Conservation (phyloP, 2,888 invertebrate genomes). For the Drosophila hawaiiensis region DNA sequence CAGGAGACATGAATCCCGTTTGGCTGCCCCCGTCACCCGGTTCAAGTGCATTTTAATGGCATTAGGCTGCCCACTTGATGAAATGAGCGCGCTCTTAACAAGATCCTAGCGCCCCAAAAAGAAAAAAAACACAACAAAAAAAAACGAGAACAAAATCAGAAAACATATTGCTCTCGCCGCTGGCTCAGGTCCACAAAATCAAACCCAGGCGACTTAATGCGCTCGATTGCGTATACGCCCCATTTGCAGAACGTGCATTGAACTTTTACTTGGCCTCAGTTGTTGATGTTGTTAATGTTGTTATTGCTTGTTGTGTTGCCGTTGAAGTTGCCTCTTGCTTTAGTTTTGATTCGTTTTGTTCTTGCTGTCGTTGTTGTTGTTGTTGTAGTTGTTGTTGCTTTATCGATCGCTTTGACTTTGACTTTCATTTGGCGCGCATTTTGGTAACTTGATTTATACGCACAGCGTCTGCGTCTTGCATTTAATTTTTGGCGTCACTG, state of each 20-base stretch:
- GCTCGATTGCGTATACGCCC: slow-evolving; percentile 80
- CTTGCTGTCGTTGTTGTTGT: slow-evolving; percentile 1
- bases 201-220: slow-evolving; percentile 62
- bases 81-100: slow-evolving; percentile 80
- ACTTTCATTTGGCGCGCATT: slow-evolving; percentile 68
- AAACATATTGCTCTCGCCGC: slow-evolving; percentile 44
- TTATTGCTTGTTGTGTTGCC: slow-evolving; percentile 22
- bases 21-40: slow-evolving; percentile 9
- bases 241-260: slow-evolving; percentile 79
- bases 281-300: slow-evolving; percentile 27
- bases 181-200: slow-evolving; percentile 25
- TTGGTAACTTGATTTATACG: slow-evolving; percentile 64
- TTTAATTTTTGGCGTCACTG: slow-evolving; percentile 79
- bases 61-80: slow-evolving; percentile 78
- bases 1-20: slow-evolving; percentile 33
- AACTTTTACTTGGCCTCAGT: slow-evolving; percentile 65
- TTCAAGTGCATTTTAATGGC: slow-evolving; percentile 82
- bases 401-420: slow-evolving; percentile 64
- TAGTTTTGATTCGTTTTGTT: slow-evolving; percentile 71
- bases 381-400: slow-evolving; percentile 28
- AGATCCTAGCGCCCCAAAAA: slow-evolving; percentile 80
- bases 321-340: slow-evolving; percentile 60
- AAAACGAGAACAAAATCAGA: slow-evolving; percentile 5
- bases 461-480: slow-evolving; percentile 55
- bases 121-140: background rate